Evolutionary conservation across 64 coral and sea anemone species (phyloP).

Genomic region (Dendronephthya gigantea): DNA sequence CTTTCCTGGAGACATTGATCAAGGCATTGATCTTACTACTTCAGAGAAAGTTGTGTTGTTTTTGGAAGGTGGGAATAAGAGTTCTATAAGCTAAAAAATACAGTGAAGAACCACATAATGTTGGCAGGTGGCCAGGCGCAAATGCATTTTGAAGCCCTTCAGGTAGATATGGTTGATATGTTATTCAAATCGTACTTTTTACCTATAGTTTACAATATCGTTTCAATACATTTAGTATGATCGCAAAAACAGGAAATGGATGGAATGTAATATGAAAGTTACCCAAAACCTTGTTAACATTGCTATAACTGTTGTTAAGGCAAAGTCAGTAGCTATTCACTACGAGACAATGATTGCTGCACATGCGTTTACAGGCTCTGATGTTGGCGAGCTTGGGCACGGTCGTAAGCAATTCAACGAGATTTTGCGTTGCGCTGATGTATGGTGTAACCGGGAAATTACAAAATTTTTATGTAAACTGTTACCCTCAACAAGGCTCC

Average conservation of each 20-base stretch:
- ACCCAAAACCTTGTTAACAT: not conserved
- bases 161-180: not conserved
- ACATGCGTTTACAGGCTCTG: not conserved
- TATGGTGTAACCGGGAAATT: not conserved
- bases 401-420: not conserved
- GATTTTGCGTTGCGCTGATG: not conserved
- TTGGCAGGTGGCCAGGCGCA: not conserved
- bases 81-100: not conserved
- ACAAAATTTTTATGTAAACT: not conserved
- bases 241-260: not conserved
- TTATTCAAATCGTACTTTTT: not conserved
- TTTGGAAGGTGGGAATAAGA: not conserved
- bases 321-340: not conserved
- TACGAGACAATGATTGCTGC: not conserved
- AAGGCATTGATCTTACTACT: too few relatives aligned
- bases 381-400: not conserved
- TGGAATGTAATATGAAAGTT: not conserved
- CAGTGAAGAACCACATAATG: not conserved
- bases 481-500: not conserved
- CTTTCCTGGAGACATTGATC: too few relatives aligned
- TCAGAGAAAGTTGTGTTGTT: too few relatives aligned
- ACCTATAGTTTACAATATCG: too few relatives aligned
- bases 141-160: not conserved
- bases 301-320: not conserved
- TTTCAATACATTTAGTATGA: not conserved